Conservation (phyloP, 1,140 invertebrate genomes). For the Anastrepha obliqua region DNA sequence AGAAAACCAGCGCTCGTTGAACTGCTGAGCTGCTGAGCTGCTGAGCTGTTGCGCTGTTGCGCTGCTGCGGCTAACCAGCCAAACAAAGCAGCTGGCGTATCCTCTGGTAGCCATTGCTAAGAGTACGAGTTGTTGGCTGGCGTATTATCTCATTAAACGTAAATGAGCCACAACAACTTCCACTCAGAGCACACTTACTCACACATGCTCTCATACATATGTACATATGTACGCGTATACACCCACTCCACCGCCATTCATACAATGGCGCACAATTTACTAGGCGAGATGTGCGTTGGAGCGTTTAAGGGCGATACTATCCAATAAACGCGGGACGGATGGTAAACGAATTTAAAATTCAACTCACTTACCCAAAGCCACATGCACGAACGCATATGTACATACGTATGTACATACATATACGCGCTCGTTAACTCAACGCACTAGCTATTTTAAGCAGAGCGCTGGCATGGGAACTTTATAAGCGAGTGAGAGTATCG, state of each 20-base stretch:
- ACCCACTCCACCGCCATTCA: not conserved
- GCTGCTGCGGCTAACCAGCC: not conserved
- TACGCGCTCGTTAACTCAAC: not conserved
- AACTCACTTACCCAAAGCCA: slow-evolving; percentile 60
- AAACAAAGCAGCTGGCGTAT: not conserved
- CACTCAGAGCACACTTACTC: not conserved
- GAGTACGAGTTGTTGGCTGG: slow-evolving; percentile 29
- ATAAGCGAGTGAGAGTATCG: not conserved
- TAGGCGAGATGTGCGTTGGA: not conserved
- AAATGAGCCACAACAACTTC: slow-evolving; percentile 42
- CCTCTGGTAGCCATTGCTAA: not conserved
- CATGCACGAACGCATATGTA: not conserved
- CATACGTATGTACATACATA: not conserved
- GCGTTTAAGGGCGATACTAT: not conserved
- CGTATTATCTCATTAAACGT: slow-evolving; percentile 72
- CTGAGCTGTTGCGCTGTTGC: not conserved
- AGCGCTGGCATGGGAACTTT: not conserved
- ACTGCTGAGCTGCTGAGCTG: not conserved
- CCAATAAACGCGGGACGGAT: not conserved
- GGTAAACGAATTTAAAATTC: slow-evolving; percentile 65
- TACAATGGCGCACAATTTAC: not conserved
- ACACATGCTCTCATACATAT: not conserved
- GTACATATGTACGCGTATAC: not conserved
- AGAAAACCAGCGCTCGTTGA: not conserved
- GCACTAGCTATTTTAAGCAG: not conserved